phyloP scores from a whole-genome alignment of 2,113 vertebrate species.

The Rhineura floridana region DNA sequence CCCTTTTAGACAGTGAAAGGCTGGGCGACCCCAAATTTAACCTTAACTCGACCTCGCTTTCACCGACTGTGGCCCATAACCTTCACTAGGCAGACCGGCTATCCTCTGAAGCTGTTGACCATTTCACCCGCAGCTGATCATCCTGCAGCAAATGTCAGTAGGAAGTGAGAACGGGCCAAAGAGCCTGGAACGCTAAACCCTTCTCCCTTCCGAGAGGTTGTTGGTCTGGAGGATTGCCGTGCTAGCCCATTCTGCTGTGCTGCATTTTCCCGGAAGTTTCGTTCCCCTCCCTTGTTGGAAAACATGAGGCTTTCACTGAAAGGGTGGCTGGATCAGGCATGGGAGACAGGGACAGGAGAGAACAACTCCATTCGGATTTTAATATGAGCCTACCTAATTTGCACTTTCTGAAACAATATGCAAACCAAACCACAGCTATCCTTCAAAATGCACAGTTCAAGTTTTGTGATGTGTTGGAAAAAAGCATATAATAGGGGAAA shows the following conservation, averaged over 20 bases:
- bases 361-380: too few relatives aligned
- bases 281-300: not conserved
- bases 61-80: conserved; percentile 48
- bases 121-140: conserved; percentile 58
- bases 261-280: too few relatives aligned
- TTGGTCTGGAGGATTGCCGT: conserved; percentile 29
- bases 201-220: not conserved
- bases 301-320: not conserved
- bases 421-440: too few relatives aligned
- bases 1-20: conserved; percentile 66
- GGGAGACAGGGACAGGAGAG: too few relatives aligned
- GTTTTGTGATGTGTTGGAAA: too few relatives aligned
- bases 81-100: conserved; percentile 48
- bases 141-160: conserved; percentile 28
- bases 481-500: too few relatives aligned
- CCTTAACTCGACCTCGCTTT: conserved; percentile 70
- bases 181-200: not conserved
- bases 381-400: too few relatives aligned
- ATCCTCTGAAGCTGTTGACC: conserved; percentile 50
- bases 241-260: not conserved
- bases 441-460: too few relatives aligned
- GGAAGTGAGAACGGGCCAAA: conserved; percentile 33
- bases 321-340: too few relatives aligned
- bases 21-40: conserved; percentile 59
- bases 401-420: too few relatives aligned